Evolutionary conservation across 2,888 invertebrate genomes (phyloP), one percentile per base, ranked within the genome.

Genomic region (Ceratothoa steindachneri): DNA sequence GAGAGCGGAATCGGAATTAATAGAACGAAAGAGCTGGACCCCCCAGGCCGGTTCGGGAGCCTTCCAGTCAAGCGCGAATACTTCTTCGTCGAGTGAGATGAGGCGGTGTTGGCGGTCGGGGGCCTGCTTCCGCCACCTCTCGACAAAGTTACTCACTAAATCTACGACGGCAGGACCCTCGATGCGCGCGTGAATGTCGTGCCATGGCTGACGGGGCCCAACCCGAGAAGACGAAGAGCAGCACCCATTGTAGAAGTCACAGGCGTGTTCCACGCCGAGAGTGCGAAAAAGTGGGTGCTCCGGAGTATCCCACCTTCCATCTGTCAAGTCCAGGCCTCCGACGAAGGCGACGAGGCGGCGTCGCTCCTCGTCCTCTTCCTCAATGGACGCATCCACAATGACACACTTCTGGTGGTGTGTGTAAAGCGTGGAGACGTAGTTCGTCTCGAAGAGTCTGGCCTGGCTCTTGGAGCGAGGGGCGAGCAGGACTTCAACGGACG

Each of bases 391-490:
- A 66, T 80, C 80, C 4, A 73, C 65, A 55, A 80, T 80, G 51
- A 80, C 77, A 68, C 73, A 74, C 65, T 80, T 80, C 70, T 80
- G 80, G 68, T 80, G 80, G 67, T 80, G 80, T 24, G 80, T 80
- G 69, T 80, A 80, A 4, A 72, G 65, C 1, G 80, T 78, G 1
- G 80, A 70, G 1, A 80, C 80, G 53, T 75, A 80, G 27, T 80
- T 73, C 15, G 27, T 76, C 41, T 78, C 80, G 65, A 80, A 74
- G 12, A 77, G 28, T 51, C 71, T 80, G n/a, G 73, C 75, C 31
- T 75, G 75, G 65, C 71, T 77, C 64, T 80, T 77, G 27, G 74
- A 69, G 19, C 80, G 73, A 15, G 80, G 77, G n/a, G 80, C 77
- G 30, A 77, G 29, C 29, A 78, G 67, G 9, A 80, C 80, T n/a